phyloP scores from a whole-genome alignment of 2,888 invertebrate genomes.

The Sicus ferrugineus region DNA sequence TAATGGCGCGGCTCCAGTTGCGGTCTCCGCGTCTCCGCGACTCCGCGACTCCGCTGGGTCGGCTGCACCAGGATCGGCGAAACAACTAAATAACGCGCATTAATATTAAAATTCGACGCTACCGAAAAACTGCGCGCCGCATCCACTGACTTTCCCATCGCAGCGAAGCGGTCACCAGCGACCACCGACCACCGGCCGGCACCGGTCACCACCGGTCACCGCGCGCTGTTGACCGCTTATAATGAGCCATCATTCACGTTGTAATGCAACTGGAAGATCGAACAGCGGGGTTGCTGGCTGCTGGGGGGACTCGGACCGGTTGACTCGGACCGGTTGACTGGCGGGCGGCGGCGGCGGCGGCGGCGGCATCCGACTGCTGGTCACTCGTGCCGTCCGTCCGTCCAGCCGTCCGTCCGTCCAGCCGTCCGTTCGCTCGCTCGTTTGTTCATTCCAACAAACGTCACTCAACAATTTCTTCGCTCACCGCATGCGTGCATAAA shows the following conservation, averaged over 20 bases:
- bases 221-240: conserved; percentile 24
- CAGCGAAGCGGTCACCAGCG: neutral
- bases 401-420: neutral
- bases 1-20: too few species aligned
- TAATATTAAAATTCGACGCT: conserved; percentile 11
- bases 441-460: neutral
- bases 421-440: neutral
- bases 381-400: neutral
- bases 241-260: conserved; percentile 37
- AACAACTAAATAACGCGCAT: neutral
- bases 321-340: too few species aligned
- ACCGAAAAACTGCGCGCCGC: neutral
- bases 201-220: neutral
- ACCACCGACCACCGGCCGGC: neutral
- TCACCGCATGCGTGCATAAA: neutral
- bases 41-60: too few species aligned
- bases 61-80: neutral
- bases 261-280: conserved; percentile 36
- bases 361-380: neutral
- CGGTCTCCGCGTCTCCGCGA: too few species aligned
- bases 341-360: too few species aligned
- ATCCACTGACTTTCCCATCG: neutral
- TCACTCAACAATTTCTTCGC: neutral
- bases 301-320: neutral
- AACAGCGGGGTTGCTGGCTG: conserved; percentile 31